Evolutionary conservation across 2,797 vertebrate genomes (phyloP), one percentile per base, ranked within the genome.

Genomic region (Gallirallus australis): DNA sequence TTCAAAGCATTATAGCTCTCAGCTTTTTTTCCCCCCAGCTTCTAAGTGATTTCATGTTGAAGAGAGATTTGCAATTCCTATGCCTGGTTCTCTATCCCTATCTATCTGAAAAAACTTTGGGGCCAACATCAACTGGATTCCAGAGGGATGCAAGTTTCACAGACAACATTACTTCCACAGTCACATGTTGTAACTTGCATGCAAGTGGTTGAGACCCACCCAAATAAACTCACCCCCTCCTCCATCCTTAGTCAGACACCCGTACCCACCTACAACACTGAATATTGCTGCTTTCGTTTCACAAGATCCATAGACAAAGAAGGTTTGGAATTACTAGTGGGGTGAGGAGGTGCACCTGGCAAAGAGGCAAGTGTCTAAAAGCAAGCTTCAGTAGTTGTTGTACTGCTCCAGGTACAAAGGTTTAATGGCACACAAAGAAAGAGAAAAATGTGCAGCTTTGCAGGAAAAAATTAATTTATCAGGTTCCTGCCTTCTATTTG

Each of bases 151-250:
- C 3, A 42, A n/a, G 47, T 66, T 52, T 61, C n/a, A 35, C 16
- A 61, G 52, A 28, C 35, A 75, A 19, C 6, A 7, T n/a, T 27
- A 13, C 4, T 70, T 9, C 56, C 14, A 66, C 0, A 1, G 28
- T 64, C 21, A 45, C 0, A 0, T 2, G 31, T 15, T 56, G 21
- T 25, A 79, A 77, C 24, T 50, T 30, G 63, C 45, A 12, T 4
- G 8, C 21, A 27, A 63, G 50, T 19, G 82, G n/a, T 47, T 30
- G 28, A 90, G 45, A 64, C 18, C 1, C 10, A 89, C 33, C 19
- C 57, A 78, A 61, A 45, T 12, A n/a, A 83, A 6, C 54, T 42
- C 5, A 9, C 39, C 17, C 4, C 8, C 14, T 10, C 31, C 33
- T 82, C 63, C 68, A 39, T n/a, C 53, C 71, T 64, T 48, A 52